Conservation (phyloP, 2,113 vertebrate species). For the Chascanopsetta lugubris region DNA sequence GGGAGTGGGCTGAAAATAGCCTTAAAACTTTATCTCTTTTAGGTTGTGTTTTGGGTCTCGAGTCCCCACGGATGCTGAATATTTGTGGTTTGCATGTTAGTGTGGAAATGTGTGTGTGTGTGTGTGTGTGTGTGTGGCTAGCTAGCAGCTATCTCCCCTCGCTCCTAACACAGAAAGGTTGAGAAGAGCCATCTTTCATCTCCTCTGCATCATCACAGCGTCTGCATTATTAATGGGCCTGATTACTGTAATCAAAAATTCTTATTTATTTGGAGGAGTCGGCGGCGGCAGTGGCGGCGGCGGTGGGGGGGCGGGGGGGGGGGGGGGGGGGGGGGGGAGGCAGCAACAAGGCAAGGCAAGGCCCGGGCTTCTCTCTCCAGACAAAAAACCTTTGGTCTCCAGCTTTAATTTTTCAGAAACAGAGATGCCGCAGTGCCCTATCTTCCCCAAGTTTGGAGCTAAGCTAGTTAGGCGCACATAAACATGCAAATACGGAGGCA, state of each 20-base stretch:
- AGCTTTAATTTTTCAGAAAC: conserved; percentile 80
- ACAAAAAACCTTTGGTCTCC: conserved; percentile 78
- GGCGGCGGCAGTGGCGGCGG: too few relatives aligned
- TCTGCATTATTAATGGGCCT: conserved; percentile 85
- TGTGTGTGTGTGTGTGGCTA: conserved; percentile 54
- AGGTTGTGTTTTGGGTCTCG: conserved; percentile 61
- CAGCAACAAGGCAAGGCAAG: too few relatives aligned
- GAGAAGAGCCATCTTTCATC: conserved; percentile 84
- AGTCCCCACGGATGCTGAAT: conserved; percentile 54
- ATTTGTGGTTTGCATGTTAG: too few relatives aligned
- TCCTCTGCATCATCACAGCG: conserved; percentile 80
- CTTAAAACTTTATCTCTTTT: conserved; percentile 57
- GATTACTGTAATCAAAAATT: conserved; percentile 88
- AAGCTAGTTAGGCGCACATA: conserved; percentile 73
- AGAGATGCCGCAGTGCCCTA: conserved; percentile 73
- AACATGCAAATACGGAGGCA: conserved; percentile 72
- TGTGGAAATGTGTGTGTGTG: conserved; percentile 20
- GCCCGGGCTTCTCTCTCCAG: conserved; percentile 76
- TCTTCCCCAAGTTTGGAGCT: conserved; percentile 73
- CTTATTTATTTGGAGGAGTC: conserved; percentile 84
- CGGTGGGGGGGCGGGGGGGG: too few relatives aligned
- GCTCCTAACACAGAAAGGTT: conserved; percentile 83
- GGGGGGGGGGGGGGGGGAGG: conserved; percentile 64
- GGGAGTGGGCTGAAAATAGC: conserved; percentile 38
- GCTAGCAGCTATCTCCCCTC: conserved; percentile 79